Conservation (phyloP, 2,888 invertebrate species). For the Aphrophora alni region DNA sequence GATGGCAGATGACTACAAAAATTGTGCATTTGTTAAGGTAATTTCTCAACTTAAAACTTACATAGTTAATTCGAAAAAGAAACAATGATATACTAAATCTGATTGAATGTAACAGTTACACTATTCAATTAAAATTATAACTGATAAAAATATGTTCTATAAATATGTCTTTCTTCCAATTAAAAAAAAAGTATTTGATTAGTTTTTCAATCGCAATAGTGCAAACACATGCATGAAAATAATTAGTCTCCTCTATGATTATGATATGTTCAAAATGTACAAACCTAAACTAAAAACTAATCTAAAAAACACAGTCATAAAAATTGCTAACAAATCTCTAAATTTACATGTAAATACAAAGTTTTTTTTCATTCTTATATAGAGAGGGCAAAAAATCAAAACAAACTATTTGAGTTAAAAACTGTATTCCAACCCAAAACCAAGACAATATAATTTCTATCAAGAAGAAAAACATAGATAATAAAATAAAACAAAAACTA, state of each 20-base stretch:
- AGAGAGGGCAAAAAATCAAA: not conserved
- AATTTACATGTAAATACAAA: not conserved
- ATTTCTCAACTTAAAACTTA: too few relatives aligned
- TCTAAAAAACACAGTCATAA: not conserved
- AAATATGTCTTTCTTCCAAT: not conserved
- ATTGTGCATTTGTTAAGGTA: too few relatives aligned
- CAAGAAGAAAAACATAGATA: slow-evolving; percentile 44
- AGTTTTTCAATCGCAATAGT: not conserved
- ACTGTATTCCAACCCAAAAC: slow-evolving; percentile 32
- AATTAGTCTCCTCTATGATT: not conserved
- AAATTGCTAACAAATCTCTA: not conserved
- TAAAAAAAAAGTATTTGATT: not conserved
- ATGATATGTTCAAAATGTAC: slow-evolving; percentile 24
- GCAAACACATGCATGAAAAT: not conserved
- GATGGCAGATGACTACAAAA: too few relatives aligned
- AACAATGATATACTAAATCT: too few relatives aligned
- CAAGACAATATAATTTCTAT: slow-evolving; percentile 32
- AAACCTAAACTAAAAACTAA: not conserved
- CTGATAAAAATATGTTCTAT: not conserved
- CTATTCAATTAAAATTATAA: too few relatives aligned
- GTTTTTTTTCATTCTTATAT: not conserved
- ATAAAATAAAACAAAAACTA: slow-evolving; percentile 49
- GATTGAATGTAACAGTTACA: too few relatives aligned
- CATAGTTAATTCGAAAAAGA: too few relatives aligned
- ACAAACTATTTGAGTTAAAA: not conserved